Percentiles rank a stretch among this genome's conserved stretches.
phyloP scores from a whole-genome alignment of 2,797 vertebrate genomes.

The Eulemur rubriventer region DNA sequence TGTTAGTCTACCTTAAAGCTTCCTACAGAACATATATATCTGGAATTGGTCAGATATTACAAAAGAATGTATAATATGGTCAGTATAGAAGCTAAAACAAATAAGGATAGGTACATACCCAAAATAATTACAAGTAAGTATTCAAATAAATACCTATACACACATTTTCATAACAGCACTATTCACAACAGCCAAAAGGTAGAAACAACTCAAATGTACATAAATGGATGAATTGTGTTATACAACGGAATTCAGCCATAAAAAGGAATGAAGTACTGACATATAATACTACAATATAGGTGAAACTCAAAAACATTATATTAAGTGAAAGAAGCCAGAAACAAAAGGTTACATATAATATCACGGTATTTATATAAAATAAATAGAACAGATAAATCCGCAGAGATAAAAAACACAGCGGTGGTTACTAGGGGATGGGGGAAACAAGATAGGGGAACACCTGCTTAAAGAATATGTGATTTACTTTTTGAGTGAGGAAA shows the following conservation, averaged over 20 bases:
- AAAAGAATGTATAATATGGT: neutral
- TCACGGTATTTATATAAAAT: neutral
- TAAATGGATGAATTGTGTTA: neutral
- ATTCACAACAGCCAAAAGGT: neutral
- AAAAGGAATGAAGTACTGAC: neutral
- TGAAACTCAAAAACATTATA: neutral
- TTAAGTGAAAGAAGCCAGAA: neutral
- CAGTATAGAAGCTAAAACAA: neutral
- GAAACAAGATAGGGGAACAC: neutral
- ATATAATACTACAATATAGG: neutral
- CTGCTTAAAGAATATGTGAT: neutral
- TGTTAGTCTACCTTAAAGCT: constrained; percentile 10
- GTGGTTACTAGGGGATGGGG: rapidly evolving
- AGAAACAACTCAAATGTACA: neutral
- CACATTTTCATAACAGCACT: neutral
- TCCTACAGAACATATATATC: neutral
- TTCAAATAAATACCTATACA: neutral
- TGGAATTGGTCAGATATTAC: neutral
- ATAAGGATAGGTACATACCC: neutral
- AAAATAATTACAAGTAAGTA: neutral
- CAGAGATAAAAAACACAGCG: neutral
- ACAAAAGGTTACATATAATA: neutral
- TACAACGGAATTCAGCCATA: neutral
- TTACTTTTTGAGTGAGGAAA: neutral
- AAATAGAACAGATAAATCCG: neutral